A percentile compares a stretch with the other conserved stretches of the same genome.
These are phyloP conservation scores for Platycheirus rosarum DNA, from an alignment of 2,888 invertebrate genomes.

Conservation along the genomic window DNA sequence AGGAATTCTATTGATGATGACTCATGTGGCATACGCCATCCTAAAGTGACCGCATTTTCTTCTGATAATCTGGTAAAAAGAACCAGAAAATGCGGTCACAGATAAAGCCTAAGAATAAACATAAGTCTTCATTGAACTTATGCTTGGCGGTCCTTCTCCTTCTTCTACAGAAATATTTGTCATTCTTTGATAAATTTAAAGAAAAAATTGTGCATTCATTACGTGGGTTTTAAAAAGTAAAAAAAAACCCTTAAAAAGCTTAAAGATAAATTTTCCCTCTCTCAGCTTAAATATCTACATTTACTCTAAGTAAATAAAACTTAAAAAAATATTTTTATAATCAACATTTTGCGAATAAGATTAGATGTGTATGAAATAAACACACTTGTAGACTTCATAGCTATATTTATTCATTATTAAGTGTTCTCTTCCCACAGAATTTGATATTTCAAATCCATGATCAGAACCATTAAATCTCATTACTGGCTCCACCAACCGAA, in stretches of 20 bases:
- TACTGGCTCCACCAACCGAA: constrained; percentile 52
- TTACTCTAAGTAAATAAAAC: constrained; percentile 35
- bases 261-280: constrained; percentile 33
- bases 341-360: constrained; percentile 40
- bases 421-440: constrained; percentile 48
- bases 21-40: constrained; percentile 18
- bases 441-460: constrained; percentile 29
- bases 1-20: constrained; percentile 30
- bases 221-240: neutral
- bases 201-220: neutral
- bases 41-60: too few species aligned
- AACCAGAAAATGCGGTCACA: constrained; percentile 27
- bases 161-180: neutral
- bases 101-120: constrained; percentile 28
- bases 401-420: neutral
- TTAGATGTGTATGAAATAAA: constrained; percentile 26
- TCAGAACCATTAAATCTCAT: constrained; percentile 55
- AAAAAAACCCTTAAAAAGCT: neutral
- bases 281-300: constrained; percentile 26
- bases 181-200: constrained; percentile 16
- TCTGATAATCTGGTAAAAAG: neutral
- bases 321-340: neutral
- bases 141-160: too few species aligned
- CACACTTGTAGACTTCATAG: neutral
- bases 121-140: neutral